Evolutionary conservation across 2,113 vertebrate species (phyloP).

Genomic region (Leucopsar rothschildi): DNA sequence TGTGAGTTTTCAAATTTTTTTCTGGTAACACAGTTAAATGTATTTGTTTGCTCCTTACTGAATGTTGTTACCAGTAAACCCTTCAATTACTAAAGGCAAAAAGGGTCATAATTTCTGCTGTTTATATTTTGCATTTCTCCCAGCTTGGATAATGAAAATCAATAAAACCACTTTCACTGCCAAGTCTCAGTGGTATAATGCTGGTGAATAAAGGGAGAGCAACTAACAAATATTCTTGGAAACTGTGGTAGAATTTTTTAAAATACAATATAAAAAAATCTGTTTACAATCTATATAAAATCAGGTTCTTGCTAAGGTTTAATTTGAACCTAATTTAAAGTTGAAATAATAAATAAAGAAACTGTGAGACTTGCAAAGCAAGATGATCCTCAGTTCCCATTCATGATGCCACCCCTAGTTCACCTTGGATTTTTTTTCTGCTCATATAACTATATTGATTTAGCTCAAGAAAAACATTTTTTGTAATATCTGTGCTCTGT

Average conservation of each 20-base stretch:
- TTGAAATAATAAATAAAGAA: conserved; percentile 7
- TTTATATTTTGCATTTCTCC: conserved; percentile 58
- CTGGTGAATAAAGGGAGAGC: conserved; percentile 21
- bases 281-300: background rate
- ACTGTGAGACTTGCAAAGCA: background rate
- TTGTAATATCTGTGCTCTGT: background rate
- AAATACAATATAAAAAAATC: background rate
- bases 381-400: background rate
- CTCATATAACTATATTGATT: background rate
- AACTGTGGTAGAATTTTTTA: background rate
- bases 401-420: background rate
- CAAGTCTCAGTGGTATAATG: conserved; percentile 40
- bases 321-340: conserved; percentile 1
- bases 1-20: conserved; percentile 17
- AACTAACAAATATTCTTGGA: conserved; percentile 25
- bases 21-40: conserved; percentile 5
- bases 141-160: conserved; percentile 58
- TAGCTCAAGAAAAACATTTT: background rate
- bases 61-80: conserved; percentile 38
- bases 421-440: background rate
- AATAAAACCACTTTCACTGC: conserved; percentile 57
- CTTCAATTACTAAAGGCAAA: conserved; percentile 55
- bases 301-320: background rate
- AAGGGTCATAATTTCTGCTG: conserved; percentile 54
- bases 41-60: conserved; percentile 24